Percentiles rank a stretch among this genome's conserved stretches.
phyloP scores from a whole-genome alignment of 2,888 invertebrate genomes.

The Clunio marinus region DNA sequence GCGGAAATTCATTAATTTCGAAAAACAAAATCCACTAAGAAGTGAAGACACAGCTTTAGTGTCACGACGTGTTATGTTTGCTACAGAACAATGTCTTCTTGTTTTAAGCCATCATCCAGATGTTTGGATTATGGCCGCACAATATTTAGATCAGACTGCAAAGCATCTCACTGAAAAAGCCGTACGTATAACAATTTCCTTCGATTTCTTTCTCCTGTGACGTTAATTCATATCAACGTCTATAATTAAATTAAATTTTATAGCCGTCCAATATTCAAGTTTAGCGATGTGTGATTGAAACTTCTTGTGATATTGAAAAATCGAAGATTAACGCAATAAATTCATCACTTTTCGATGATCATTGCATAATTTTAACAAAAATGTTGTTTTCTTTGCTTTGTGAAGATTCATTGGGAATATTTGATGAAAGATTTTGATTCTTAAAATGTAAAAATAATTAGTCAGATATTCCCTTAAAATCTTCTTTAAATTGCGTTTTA shows the following conservation, averaged over 20 bases:
- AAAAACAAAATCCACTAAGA: slow-evolving; percentile 91
- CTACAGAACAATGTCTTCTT: slow-evolving; percentile 94
- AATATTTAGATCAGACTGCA: slow-evolving; percentile 92
- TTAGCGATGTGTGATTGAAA: not conserved
- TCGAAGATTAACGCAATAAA: slow-evolving; percentile 22
- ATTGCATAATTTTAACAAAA: not conserved
- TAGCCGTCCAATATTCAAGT: not conserved
- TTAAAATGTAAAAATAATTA: not conserved
- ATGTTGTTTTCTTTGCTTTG: slow-evolving; percentile 16
- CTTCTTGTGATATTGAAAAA: not conserved
- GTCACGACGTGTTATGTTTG: slow-evolving; percentile 94
- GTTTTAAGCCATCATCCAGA: slow-evolving; percentile 97
- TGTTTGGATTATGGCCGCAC: slow-evolving; percentile 98
- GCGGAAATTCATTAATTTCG: slow-evolving; percentile 98
- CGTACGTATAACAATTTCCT: slow-evolving; percentile 54
- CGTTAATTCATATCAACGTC: not conserved
- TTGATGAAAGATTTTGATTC: not conserved
- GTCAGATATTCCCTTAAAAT: not conserved
- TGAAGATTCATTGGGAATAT: not conserved
- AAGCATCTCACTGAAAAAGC: slow-evolving; percentile 93
- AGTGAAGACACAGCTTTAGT: slow-evolving; percentile 94
- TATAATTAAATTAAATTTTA: not conserved
- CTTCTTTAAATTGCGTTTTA: slow-evolving; percentile 39
- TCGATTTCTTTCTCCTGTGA: not conserved
- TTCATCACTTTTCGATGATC: slow-evolving; percentile 13